Evolutionary conservation across 1,140 invertebrate species (phyloP).

Genomic region (Monomorium pharaonis): DNA sequence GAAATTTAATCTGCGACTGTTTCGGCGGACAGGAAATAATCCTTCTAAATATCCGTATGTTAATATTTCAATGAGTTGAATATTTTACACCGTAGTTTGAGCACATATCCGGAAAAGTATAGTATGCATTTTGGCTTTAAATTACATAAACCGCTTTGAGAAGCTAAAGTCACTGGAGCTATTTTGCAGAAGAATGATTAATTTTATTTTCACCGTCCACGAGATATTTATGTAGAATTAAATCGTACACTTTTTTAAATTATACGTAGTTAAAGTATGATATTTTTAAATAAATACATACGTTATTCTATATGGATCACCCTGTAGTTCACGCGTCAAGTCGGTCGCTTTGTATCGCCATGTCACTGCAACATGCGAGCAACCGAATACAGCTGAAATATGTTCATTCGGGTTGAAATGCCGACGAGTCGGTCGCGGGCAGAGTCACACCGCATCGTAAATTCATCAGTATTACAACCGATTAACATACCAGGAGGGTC

Average conservation of each 20-base stretch:
- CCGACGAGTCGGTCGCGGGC: constrained; percentile 23
- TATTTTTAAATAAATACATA: background rate
- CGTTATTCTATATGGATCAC: background rate
- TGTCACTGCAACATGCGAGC: background rate
- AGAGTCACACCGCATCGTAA: constrained; percentile 71
- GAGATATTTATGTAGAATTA: background rate
- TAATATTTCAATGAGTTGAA: background rate
- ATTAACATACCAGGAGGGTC: constrained; percentile 76
- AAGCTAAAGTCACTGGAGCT: background rate
- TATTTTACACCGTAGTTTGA: constrained; percentile 7
- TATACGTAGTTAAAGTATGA: background rate
- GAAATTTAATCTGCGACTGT: constrained; percentile 18
- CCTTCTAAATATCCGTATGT: background rate
- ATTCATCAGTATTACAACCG: constrained; percentile 76
- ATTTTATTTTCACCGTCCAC: background rate
- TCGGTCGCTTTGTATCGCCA: constrained; percentile 5
- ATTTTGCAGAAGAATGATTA: background rate
- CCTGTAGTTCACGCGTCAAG: background rate
- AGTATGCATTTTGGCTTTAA: background rate
- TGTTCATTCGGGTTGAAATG: background rate
- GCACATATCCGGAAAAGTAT: background rate
- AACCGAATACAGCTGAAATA: constrained; percentile 29
- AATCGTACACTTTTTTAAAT: background rate
- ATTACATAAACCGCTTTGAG: background rate
- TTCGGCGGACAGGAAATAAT: constrained; percentile 7